Percentiles rank a stretch among this genome's conserved stretches.
Evolutionary conservation across 2,113 vertebrate species (phyloP).

Genomic region (Taxidea taxus): DNA sequence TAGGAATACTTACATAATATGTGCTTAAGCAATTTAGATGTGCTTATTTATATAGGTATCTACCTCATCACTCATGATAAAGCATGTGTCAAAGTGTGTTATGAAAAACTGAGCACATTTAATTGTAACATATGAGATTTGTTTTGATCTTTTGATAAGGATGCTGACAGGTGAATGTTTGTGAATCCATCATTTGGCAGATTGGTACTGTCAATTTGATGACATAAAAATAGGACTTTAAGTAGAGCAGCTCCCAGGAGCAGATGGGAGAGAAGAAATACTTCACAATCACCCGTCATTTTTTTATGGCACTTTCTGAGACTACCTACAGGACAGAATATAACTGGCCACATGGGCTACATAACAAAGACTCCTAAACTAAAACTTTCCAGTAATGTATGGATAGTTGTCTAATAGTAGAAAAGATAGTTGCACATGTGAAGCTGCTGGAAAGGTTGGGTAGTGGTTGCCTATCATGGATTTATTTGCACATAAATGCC

Average conservation of each 20-base stretch:
- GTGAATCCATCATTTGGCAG: slow-evolving; percentile 62
- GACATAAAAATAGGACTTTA: slow-evolving; percentile 74
- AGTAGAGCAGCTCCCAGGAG: slow-evolving; percentile 58
- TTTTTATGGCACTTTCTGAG: slow-evolving; percentile 5
- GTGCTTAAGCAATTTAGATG: background rate
- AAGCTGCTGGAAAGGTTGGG: background rate
- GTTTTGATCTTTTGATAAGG: slow-evolving; percentile 55
- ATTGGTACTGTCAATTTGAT: slow-evolving; percentile 79
- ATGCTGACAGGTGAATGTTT: slow-evolving; percentile 71
- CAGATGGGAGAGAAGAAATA: slow-evolving; percentile 62
- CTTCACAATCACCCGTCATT: slow-evolving; percentile 54
- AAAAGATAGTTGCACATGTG: background rate
- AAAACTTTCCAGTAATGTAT: background rate
- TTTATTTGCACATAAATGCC: background rate
- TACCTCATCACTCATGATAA: background rate
- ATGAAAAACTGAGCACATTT: background rate
- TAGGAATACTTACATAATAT: background rate
- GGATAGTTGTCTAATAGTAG: background rate
- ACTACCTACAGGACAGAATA: background rate
- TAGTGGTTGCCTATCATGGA: background rate
- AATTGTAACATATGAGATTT: slow-evolving; percentile 57
- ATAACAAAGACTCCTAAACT: background rate
- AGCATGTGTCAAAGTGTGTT: background rate
- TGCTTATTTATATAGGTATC: background rate
- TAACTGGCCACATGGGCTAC: background rate